Evolutionary conservation across 2,888 invertebrate genomes (phyloP).

Genomic region (Apomyelois bistriatella): DNA sequence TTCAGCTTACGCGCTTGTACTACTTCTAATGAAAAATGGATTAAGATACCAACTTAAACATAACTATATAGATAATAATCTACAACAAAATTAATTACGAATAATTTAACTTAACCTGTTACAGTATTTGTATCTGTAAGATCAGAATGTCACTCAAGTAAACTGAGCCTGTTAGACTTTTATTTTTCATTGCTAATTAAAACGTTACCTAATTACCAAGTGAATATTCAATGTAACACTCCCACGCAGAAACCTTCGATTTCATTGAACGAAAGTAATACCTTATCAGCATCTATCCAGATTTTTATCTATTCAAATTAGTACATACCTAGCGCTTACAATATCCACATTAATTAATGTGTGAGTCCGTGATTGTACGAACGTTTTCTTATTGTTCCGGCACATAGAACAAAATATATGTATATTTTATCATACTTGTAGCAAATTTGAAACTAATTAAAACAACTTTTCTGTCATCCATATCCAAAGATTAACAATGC

Average conservation of each 20-base stretch:
- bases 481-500: no score
- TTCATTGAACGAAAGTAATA: conserved; percentile 49
- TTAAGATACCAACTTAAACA: no score
- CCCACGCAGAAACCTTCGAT: conserved; percentile 47
- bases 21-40: no score
- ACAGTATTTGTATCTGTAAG: neutral
- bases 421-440: neutral
- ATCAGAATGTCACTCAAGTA: neutral
- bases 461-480: no score
- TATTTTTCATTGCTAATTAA: conserved; percentile 16
- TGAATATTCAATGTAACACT: conserved; percentile 18
- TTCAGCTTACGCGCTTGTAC: no score
- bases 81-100: conserved; percentile 11
- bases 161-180: neutral
- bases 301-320: conserved; percentile 37
- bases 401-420: neutral
- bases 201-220: conserved; percentile 20
- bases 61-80: neutral
- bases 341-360: conserved; percentile 30
- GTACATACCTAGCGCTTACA: conserved; percentile 20
- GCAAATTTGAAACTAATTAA: no score
- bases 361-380: neutral
- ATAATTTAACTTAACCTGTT: conserved; percentile 3
- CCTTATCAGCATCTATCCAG: conserved; percentile 35
- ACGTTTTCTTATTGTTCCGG: neutral